Evolutionary conservation across 1,140 invertebrate genomes (phyloP).

Genomic region (Ganaspis sp.): DNA sequence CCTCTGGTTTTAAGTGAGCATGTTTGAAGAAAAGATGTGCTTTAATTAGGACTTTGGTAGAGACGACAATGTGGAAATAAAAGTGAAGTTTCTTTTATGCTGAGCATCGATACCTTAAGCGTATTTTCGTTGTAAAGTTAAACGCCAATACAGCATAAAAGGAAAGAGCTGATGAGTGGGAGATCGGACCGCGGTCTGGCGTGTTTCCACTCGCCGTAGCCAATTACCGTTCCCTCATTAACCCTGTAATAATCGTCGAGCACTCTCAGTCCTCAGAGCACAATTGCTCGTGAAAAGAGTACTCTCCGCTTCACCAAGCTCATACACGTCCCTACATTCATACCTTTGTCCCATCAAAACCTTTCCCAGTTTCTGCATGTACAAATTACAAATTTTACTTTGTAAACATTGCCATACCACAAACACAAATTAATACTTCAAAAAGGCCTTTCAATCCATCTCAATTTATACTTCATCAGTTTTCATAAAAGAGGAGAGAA

Average conservation of each 20-base stretch:
- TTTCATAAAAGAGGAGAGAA: no score
- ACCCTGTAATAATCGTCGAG: slow-evolving; percentile 69
- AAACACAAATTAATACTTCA: neutral
- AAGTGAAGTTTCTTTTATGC: neutral
- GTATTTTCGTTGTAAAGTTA: neutral
- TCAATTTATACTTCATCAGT: no score
- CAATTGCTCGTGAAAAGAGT: slow-evolving; percentile 63
- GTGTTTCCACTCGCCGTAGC: slow-evolving; percentile 61
- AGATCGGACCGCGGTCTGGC: slow-evolving; percentile 54
- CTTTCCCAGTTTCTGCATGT: neutral
- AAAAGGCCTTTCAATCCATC: neutral
- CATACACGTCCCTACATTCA: slow-evolving; percentile 36
- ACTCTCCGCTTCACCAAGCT: slow-evolving; percentile 36
- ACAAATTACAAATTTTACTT: slow-evolving; percentile 12
- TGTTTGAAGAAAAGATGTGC: neutral
- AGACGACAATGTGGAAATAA: neutral
- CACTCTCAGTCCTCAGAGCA: slow-evolving; percentile 45
- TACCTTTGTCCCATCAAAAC: neutral
- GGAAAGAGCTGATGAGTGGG: slow-evolving; percentile 34
- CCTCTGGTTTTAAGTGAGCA: neutral
- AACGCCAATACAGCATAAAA: slow-evolving; percentile 25
- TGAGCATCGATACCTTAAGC: neutral
- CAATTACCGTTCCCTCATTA: slow-evolving; percentile 71
- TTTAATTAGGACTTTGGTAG: neutral
- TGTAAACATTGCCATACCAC: neutral